Evolutionary conservation across 2,888 invertebrate genomes (phyloP), one percentile per base, ranked within the genome.

Genomic region (Melipona beecheii): DNA sequence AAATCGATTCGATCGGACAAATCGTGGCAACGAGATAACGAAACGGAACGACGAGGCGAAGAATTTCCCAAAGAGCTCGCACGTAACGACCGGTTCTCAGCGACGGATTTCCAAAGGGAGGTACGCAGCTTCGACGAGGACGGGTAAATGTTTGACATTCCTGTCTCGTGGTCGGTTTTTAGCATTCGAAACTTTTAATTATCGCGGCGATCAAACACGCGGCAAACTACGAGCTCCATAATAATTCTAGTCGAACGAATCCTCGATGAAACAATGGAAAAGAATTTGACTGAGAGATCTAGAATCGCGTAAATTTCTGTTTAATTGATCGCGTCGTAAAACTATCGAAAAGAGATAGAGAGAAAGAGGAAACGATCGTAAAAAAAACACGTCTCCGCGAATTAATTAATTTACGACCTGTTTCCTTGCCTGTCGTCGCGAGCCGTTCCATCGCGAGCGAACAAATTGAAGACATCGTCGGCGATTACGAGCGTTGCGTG

Each of bases 131-230:
- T 69, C 64, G 60, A 66, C 52, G 24, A 52, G 65, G 81, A 72
- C 84, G 83, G 81, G 89, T 79, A 86, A 86, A 88, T 84, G 86
- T 86, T 85, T 86, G 78, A 87, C 86, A 89, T 90, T 89, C 85
- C 78, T 81, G 73, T 60, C 65, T 62, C 52, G 31, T 49, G 74
- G 60, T 62, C 78, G 79, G 66, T 81, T 85, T 52, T 87, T 71
- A 62, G 68, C 81, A 81, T 64, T 71, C 68, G 54, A 58, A 68
- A 74, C 69, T 83, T 75, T 68, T 75, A 75, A 81, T 77, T 72
- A 58, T 56, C 70, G 58, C 9, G 24, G 13, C 49, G 56, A 62
- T 72, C 31, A 49, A 54, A 49, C 60, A 70, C 27, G 49, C 27
- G 15, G 17, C 43, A 13, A 43, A 50, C 27, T 24, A 21, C 27